Evolutionary conservation across 2,888 invertebrate species (phyloP), one percentile per base, ranked within the genome.

Genomic region (Noctuana brunneofusca): DNA sequence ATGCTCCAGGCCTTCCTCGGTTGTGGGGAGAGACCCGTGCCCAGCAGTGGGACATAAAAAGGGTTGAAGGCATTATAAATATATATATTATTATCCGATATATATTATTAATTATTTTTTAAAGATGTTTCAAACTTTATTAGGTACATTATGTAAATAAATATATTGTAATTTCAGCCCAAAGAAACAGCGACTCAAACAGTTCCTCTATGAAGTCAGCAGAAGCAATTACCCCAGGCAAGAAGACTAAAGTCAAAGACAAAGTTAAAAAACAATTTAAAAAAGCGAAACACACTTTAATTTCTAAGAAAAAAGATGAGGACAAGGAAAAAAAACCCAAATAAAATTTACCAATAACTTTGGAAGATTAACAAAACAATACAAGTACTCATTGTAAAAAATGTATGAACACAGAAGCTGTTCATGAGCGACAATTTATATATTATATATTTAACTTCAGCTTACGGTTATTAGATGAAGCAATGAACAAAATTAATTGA

Each of bases 181-280:
- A 89, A 80, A 83, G 91, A 69, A 86, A 84, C 71, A 89, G 87
- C 68, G 89, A 89, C 64, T 87, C 89, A 2, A 89, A 83, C 66
- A 86, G 84, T 72, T 89, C 90, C 8, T 87, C 89, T 3, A 82
- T 90, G 70, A 89, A 88, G 70, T 89, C 91, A 0, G 69, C 79
- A 11, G 91, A 91, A 69, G 79, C 81, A 5, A 69, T 78, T 3
- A 71, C 80, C 16, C 81, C 84, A 4, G 86, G 83, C 12, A 91
- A 91, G 73, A 91, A 91, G 69, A 89, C 69, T 68, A 91, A 90
- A 80, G 89, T 91, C 18, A 91, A 90, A 65, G 91, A 91, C 68
- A 90, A 89, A 81, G 83, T 91, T 16, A 91, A 90, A 71, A 91
- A 89, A 71, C 91, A 91, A 73, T 74, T 91, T 3, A 91, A 91